Base-by-base conservation (phyloP, 2,888 invertebrate genomes). In the Cephus pulcher region DNA sequence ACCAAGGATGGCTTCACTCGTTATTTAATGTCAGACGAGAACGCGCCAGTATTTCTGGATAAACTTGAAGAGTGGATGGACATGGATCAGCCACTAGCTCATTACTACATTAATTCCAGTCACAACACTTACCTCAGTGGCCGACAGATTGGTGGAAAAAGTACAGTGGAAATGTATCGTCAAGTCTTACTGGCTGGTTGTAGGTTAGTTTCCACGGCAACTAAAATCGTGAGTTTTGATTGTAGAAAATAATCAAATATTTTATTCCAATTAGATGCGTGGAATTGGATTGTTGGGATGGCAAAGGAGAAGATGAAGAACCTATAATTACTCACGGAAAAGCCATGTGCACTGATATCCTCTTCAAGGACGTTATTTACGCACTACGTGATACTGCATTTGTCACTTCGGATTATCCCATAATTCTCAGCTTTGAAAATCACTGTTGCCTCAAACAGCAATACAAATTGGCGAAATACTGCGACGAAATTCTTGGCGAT, bases 281-380 rank as follows among this genome's bases (percentile, higher is more conserved):
- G 34, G 95, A 95, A 88, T 90, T 95, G 81, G 95, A 95, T 89
- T 95, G 95, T 84, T 95, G 95, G 95, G 95, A 95, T 87, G 95
- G 95, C 0, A 93, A 94, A 84, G 93, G 93, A 70, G 93, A 94
- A 86, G 94, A 95, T 83, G 94, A 95, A 84, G 95, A 95, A 85
- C 95, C 95, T 3, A 95, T 95, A 84, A 95, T 95, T 84, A 95
- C 95, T 69, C 95, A 95, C 88, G 95, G 95, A 32, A 95, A 95
- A 89, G 95, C 95, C 35, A 95, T 95, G 95, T 95, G 95, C 88
- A 95, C 95, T 30, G 95, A 95, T 86, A 95, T 95, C 81, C 89
- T 94, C 0, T 90, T 90, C 82, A 91, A 92, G 92, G 95, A 95
- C 88, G 95, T 94, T 4, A 94, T 95, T 78, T 92, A 93, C 82